These are phyloP conservation scores for Machimus rusticus DNA, from an alignment of 2,888 invertebrate genomes.

Conservation along the genomic window DNA sequence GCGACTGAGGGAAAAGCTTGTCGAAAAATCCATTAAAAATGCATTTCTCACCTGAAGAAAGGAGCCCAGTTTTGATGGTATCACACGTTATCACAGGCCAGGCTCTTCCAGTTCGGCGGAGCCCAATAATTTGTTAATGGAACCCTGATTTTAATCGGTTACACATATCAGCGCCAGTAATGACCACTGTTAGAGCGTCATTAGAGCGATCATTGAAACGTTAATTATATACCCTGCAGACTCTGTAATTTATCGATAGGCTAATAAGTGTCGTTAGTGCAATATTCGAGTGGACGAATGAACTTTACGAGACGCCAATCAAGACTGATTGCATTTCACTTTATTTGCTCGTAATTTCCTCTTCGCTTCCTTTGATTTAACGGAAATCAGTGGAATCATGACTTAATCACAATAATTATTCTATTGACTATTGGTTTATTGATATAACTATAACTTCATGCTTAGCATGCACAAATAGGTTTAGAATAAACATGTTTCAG, in stretches of 20 bases:
- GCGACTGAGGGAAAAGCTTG: neutral
- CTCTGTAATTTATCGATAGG: constrained; percentile 7
- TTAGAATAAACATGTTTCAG: neutral
- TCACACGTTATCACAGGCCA: neutral
- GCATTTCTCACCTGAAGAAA: constrained; percentile 1
- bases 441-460: neutral
- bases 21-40: constrained; percentile 34
- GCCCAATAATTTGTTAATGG: constrained; percentile 26
- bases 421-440: neutral
- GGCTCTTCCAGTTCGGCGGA: neutral
- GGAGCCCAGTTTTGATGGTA: neutral
- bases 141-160: constrained; percentile 33
- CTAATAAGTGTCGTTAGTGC: constrained; percentile 1
- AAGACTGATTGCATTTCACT: neutral
- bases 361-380: neutral
- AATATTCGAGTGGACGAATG: neutral
- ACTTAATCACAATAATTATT: neutral
- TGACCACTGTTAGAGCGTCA: constrained; percentile 22
- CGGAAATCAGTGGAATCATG: neutral
- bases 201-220: constrained; percentile 17
- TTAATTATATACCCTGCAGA: neutral
- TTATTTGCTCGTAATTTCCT: neutral
- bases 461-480: neutral
- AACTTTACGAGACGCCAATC: neutral
- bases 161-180: constrained; percentile 19